Conservation (phyloP, 2,888 invertebrate species). For the Acronicta leporina region DNA sequence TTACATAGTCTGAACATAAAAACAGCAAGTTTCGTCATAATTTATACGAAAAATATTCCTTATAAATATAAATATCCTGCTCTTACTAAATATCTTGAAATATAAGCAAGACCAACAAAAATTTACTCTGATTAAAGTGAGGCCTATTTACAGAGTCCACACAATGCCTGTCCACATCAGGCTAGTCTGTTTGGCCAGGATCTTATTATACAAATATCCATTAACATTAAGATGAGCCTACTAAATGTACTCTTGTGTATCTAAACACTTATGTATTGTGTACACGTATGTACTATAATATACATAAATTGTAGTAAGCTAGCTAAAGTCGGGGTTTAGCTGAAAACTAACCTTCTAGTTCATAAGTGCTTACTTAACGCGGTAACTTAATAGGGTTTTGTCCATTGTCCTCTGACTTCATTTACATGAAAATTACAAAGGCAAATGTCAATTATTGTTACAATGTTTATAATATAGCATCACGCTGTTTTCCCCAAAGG, state of each 20-base stretch:
- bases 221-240: constrained; percentile 24
- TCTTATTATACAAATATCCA: constrained; percentile 35
- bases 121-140: constrained; percentile 23
- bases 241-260: constrained; percentile 14
- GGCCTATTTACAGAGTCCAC: constrained; percentile 20
- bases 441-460: not conserved
- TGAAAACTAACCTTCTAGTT: not conserved
- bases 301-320: not conserved
- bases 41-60: not conserved
- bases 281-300: too few species aligned
- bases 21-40: not conserved
- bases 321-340: not conserved
- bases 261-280: constrained; percentile 9
- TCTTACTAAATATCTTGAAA: constrained; percentile 2
- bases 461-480: too few species aligned
- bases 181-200: constrained; percentile 30
- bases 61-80: constrained; percentile 6
- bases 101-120: constrained; percentile 7
- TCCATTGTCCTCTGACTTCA: not conserved
- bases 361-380: not conserved
- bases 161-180: constrained; percentile 37
- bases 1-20: not conserved
- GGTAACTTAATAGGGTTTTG: not conserved
- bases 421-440: constrained; percentile 2
- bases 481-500: too few species aligned